Evolutionary conservation across 2,797 vertebrate species (phyloP).

Genomic region (Acomys russatus): DNA sequence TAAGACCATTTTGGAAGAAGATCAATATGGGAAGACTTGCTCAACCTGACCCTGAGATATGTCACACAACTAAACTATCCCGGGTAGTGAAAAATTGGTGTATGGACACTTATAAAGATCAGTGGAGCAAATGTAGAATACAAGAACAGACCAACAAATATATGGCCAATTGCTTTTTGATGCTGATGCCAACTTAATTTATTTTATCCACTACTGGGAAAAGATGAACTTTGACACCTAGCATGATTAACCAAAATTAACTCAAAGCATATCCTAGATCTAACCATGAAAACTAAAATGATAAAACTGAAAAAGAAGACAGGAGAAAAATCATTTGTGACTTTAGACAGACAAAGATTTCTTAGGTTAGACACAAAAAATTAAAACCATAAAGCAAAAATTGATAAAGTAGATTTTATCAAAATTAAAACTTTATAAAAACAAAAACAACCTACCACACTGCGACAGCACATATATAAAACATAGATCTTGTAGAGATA

Average conservation of each 20-base stretch:
- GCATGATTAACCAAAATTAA: neutral
- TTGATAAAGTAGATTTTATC: conserved; percentile 5
- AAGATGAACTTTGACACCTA: neutral
- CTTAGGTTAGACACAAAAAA: neutral
- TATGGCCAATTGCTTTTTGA: neutral
- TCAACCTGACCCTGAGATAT: neutral
- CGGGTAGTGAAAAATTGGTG: neutral
- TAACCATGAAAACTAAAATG: conserved; percentile 4
- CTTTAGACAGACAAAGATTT: neutral
- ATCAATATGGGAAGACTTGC: neutral
- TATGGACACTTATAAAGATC: neutral
- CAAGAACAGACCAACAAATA: neutral
- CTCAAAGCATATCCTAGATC: neutral
- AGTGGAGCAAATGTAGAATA: neutral
- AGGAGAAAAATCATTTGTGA: conserved; percentile 2
- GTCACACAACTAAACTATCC: neutral
- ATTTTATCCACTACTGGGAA: neutral
- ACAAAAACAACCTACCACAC: neutral
- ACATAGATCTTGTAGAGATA: neutral
- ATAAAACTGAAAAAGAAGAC: neutral
- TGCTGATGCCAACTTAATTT: neutral
- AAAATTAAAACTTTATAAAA: conserved; percentile 33
- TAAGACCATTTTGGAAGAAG: neutral
- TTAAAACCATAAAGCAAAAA: neutral
- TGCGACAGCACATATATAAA: neutral